These are phyloP conservation scores for zebrafish (Danio rerio) DNA, from an alignment of 2,113 vertebrate species.

Conservation along the genomic window GRCz12tu NC_133199.1:27551501-27552000, in stretches of 20 bases:
- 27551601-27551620: neutral
- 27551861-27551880: conserved; percentile 55
- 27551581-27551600: neutral
- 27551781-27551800: conserved; percentile 53
- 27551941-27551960: neutral
- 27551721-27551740: conserved; percentile 48
- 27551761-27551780: conserved; percentile 56
- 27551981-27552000: neutral
- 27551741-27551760: conserved; percentile 49
- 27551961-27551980: neutral
- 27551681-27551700: neutral
- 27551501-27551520: neutral
- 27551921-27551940: conserved; percentile 15
- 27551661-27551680: neutral
- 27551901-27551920: conserved; percentile 14
- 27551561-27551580: neutral
- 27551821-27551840: conserved; percentile 60
- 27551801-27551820: conserved; percentile 46
- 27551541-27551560: neutral
- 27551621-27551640: neutral
- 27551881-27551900: conserved; percentile 23
- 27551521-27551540: neutral
- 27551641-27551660: neutral
- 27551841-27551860: conserved; percentile 60
- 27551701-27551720: conserved; percentile 30